A percentile compares a stretch with the other conserved stretches of the same genome.
Conservation (phyloP, 2,888 invertebrate species). For the Amphipoea lucens region DNA sequence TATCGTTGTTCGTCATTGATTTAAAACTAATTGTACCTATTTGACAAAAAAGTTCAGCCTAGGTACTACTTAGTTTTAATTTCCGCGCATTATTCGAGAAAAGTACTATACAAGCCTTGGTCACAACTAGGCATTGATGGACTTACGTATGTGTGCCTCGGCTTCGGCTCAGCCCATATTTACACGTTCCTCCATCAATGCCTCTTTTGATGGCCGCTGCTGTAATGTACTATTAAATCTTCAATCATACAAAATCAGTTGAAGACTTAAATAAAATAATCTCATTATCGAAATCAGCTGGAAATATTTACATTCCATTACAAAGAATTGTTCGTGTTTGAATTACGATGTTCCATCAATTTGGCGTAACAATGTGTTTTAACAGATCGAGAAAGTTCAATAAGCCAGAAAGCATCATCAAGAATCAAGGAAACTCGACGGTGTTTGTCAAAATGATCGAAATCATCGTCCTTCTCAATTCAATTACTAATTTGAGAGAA, state of each 20-base stretch:
- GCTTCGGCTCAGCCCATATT: no score
- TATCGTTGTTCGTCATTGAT: no score
- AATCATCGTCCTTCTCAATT: constrained; percentile 56
- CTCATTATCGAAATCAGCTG: constrained; percentile 46
- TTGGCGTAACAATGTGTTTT: constrained; percentile 71
- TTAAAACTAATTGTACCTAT: no score
- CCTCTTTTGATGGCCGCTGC: no score
- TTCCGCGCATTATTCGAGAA: no score
- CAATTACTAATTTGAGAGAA: constrained; percentile 62
- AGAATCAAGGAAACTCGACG: constrained; percentile 65
- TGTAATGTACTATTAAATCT: background rate
- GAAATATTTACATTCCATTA: constrained; percentile 70
- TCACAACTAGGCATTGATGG: no score
- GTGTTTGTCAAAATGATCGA: constrained; percentile 70
- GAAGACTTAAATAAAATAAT: constrained; percentile 34
- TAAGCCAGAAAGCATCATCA: constrained; percentile 69
- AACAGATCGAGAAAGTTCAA: constrained; percentile 71
- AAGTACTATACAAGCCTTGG: no score
- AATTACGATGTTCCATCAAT: constrained; percentile 76
- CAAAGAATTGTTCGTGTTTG: constrained; percentile 71
- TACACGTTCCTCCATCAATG: no score
- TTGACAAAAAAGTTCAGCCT: no score
- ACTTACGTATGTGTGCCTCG: no score
- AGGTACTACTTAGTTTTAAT: no score
- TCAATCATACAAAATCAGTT: constrained; percentile 8